Conservation (phyloP, 2,888 invertebrate species). For the Coenonympha arcania region DNA sequence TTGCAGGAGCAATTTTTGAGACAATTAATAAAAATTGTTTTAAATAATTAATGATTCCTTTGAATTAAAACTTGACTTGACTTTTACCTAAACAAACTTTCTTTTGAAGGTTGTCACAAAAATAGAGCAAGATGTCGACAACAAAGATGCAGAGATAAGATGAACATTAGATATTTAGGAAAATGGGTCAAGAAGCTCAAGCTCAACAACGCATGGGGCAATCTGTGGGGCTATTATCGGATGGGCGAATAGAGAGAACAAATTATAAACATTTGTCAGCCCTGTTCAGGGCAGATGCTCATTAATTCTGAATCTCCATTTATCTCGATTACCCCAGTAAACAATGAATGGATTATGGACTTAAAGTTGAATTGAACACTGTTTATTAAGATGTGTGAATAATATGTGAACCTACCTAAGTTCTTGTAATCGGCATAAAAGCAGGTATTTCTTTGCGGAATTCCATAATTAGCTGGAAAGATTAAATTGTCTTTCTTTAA, state of each 20-base stretch:
- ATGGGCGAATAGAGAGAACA: slow-evolving; percentile 28
- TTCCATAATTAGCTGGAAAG: no score
- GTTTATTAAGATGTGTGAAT: neutral
- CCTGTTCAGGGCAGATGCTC: slow-evolving; percentile 29
- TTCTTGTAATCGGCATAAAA: no score
- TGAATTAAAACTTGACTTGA: no score
- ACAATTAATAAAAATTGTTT: no score
- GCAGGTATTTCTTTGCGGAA: no score
- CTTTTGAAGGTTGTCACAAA: no score
- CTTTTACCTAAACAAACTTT: no score
- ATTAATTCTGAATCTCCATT: slow-evolving; percentile 31
- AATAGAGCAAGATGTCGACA: neutral
- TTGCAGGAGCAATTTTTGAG: no score
- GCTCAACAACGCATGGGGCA: neutral
- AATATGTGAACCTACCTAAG: no score
- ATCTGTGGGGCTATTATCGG: slow-evolving; percentile 7
- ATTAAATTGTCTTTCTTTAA: no score
- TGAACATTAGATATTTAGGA: neutral
- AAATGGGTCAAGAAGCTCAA: neutral
- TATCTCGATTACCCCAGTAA: slow-evolving; percentile 29
- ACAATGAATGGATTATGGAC: slow-evolving; percentile 28
- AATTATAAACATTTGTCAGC: slow-evolving; percentile 35
- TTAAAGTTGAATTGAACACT: slow-evolving; percentile 24
- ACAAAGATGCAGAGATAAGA: neutral
- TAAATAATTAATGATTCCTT: no score